phyloP scores from a whole-genome alignment of 2,797 vertebrate species.

The Crenuchus spilurus region DNA sequence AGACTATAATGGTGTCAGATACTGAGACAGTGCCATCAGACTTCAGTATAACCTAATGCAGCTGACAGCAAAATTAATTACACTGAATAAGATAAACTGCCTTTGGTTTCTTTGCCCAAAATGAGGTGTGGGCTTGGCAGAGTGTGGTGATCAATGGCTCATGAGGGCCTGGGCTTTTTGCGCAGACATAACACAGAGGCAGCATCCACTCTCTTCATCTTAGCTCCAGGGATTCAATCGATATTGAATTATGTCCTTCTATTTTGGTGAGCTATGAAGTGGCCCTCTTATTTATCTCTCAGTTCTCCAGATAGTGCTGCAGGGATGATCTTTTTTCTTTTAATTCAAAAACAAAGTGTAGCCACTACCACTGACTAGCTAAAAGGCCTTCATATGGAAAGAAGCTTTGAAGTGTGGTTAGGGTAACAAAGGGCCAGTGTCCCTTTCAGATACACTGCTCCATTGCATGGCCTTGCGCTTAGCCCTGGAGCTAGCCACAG shows the following conservation, averaged over 20 bases:
- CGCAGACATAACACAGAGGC: constrained; percentile 53
- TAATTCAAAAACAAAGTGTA: neutral
- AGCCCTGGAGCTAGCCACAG: constrained; percentile 7
- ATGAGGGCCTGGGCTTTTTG: constrained; percentile 36
- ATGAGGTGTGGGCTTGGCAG: constrained; percentile 44
- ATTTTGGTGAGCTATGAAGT: constrained; percentile 71
- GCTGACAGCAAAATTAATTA: constrained; percentile 47
- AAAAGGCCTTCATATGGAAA: neutral
- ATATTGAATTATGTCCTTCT: constrained; percentile 78
- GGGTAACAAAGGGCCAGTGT: no score
- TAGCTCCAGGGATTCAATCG: constrained; percentile 64
- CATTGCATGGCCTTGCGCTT: neutral
- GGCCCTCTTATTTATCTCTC: constrained; percentile 65
- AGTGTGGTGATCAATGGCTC: constrained; percentile 44
- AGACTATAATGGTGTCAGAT: constrained; percentile 14
- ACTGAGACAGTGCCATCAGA: constrained; percentile 27
- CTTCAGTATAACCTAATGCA: constrained; percentile 49
- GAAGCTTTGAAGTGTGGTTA: neutral
- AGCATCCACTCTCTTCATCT: constrained; percentile 49
- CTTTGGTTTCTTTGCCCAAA: constrained; percentile 24
- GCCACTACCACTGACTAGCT: neutral
- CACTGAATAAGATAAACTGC: constrained; percentile 42
- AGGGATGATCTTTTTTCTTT: constrained; percentile 1
- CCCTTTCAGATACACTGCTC: neutral
- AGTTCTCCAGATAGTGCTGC: neutral